These are phyloP conservation scores for Paracyclopina nana DNA, from an alignment of 1,140 invertebrate genomes.

Conservation along the genomic window DNA sequence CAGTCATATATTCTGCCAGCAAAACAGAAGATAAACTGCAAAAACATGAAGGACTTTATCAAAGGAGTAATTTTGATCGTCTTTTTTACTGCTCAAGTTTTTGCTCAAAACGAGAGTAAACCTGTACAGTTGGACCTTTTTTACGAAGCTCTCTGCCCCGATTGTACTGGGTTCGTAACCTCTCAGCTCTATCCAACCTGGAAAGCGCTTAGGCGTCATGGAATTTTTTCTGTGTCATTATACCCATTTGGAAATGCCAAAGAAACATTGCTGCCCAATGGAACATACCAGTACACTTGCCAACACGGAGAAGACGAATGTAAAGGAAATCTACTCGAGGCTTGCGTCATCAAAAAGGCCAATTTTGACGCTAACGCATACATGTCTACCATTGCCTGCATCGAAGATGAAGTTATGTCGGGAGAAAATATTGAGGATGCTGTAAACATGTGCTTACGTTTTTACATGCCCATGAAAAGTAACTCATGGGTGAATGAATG, in stretches of 20 bases:
- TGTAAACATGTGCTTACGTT: not conserved
- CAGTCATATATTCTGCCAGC: too few species aligned
- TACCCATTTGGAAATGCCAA: not conserved
- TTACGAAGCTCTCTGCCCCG: not conserved
- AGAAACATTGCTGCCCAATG: not conserved
- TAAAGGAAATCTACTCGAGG: not conserved
- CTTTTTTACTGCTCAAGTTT: too few species aligned
- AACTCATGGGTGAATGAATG: not conserved
- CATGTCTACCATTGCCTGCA: not conserved
- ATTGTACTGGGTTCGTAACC: not conserved
- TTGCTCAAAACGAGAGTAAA: too few species aligned
- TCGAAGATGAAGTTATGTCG: not conserved
- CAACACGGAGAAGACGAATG: not conserved
- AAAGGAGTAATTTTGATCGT: too few species aligned
- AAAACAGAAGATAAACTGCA: too few species aligned
- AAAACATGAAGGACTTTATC: too few species aligned
- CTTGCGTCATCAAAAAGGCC: not conserved
- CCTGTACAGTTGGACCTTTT: not conserved
- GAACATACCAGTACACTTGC: not conserved
- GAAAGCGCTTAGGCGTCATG: constrained; percentile 2
- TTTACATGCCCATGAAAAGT: not conserved
- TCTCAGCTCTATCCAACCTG: not conserved
- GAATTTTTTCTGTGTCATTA: not conserved
- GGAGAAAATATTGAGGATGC: not conserved
- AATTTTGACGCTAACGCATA: not conserved